phyloP scores from a whole-genome alignment of 2,888 invertebrate species.

The Eupelmus urozonus region DNA sequence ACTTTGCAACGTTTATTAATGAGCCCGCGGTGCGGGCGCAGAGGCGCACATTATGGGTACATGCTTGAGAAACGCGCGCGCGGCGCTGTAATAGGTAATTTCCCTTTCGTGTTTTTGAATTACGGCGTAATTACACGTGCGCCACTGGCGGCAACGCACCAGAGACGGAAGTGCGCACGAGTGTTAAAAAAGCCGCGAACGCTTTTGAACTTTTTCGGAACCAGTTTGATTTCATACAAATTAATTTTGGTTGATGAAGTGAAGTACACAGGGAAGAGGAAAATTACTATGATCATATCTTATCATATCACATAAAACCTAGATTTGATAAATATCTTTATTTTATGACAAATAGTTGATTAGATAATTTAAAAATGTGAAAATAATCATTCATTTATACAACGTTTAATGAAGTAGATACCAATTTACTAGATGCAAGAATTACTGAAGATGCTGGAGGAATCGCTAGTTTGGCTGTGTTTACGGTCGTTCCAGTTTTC shows the following conservation, averaged over 20 bases:
- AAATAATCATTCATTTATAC: background rate
- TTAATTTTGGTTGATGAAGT: too few species aligned
- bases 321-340: background rate
- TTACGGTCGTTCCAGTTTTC: constrained; percentile 48
- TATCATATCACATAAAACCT: background rate
- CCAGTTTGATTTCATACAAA: too few species aligned
- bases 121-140: constrained; percentile 70
- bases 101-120: constrained; percentile 71
- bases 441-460: constrained; percentile 62
- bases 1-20: constrained; percentile 44
- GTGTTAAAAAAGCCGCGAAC: constrained; percentile 34
- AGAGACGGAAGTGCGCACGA: constrained; percentile 21
- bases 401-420: constrained; percentile 9
- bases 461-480: constrained; percentile 57
- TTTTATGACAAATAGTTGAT: too few species aligned
- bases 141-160: constrained; percentile 38
- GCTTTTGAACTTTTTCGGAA: too few species aligned
- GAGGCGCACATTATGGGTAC: constrained; percentile 30
- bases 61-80: constrained; percentile 63
- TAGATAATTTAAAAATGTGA: background rate
- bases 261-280: too few species aligned
- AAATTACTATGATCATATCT: too few species aligned
- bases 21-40: constrained; percentile 29
- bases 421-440: constrained; percentile 21
- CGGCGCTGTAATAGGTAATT: constrained; percentile 72